Evolutionary conservation across 2,888 invertebrate genomes (phyloP).

Genomic region (Pocota personata): DNA sequence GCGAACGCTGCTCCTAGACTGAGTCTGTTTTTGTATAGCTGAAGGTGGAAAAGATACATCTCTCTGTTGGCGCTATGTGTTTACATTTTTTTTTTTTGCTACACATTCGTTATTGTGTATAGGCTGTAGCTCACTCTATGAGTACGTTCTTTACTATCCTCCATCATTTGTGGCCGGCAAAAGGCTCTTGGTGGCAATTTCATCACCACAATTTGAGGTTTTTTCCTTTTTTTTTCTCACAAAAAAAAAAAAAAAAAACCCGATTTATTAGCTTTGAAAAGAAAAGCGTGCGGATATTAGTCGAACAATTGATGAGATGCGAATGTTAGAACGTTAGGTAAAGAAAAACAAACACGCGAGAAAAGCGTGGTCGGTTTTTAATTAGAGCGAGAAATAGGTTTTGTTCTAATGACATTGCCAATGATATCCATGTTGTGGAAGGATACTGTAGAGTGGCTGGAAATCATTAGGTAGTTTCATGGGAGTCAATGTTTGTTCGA

Average conservation of each 20-base stretch:
- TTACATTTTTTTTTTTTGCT: slow-evolving; percentile 8
- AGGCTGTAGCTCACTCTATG: slow-evolving; percentile 1
- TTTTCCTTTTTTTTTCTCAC: slow-evolving; percentile 18
- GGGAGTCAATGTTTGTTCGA: too few relatives aligned
- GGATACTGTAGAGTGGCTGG: too few relatives aligned
- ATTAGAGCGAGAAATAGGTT: neutral
- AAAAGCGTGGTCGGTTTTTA: neutral
- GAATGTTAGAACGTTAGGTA: slow-evolving; percentile 29
- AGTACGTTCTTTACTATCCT: slow-evolving; percentile 13
- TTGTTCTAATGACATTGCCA: neutral
- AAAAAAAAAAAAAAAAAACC: neutral
- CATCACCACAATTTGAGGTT: slow-evolving; percentile 37
- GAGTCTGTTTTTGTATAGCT: neutral
- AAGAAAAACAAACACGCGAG: slow-evolving; percentile 2
- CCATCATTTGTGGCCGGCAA: slow-evolving; percentile 30
- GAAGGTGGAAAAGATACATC: slow-evolving; percentile 40
- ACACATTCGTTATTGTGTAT: neutral
- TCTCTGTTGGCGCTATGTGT: slow-evolving; percentile 50
- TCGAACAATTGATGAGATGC: slow-evolving; percentile 40
- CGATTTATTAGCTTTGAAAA: slow-evolving; percentile 51
- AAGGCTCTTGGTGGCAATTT: slow-evolving; percentile 27
- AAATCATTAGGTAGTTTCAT: too few relatives aligned
- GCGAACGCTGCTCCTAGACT: slow-evolving; percentile 4
- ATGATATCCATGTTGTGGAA: neutral
- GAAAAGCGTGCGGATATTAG: slow-evolving; percentile 53